phyloP scores from a whole-genome alignment of 1,140 invertebrate genomes.

The Scaptomyza hsui region DNA sequence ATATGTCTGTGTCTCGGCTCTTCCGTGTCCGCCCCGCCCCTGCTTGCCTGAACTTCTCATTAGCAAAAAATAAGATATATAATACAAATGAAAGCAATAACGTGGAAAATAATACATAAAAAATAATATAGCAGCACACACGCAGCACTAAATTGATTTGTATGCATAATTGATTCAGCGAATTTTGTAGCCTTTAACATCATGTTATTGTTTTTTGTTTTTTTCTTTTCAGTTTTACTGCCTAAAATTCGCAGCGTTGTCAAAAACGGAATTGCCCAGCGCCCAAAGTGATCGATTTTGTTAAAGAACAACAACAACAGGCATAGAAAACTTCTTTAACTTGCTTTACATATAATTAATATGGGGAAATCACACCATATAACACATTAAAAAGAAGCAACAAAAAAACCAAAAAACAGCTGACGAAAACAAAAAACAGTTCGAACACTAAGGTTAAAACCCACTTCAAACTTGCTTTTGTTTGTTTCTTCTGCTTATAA shows the following conservation, averaged over 20 bases:
- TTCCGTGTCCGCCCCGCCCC: constrained; percentile 50
- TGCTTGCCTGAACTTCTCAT: constrained; percentile 19
- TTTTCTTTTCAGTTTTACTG: constrained; percentile 8
- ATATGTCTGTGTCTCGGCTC: constrained; percentile 30
- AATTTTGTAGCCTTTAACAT: constrained; percentile 54
- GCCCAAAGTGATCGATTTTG: background rate
- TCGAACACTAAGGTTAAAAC: constrained; percentile 19
- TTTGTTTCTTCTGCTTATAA: background rate
- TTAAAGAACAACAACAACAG: background rate
- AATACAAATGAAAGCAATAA: constrained; percentile 31
- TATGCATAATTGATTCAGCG: constrained; percentile 79
- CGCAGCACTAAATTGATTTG: constrained; percentile 59
- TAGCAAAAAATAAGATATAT: constrained; percentile 28
- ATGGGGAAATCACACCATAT: constrained; percentile 24
- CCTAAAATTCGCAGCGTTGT: constrained; percentile 25
- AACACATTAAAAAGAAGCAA: no score
- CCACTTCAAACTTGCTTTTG: background rate
- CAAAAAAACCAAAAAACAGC: background rate
- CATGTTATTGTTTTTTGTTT: constrained; percentile 30
- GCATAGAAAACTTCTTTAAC: background rate
- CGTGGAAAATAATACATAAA: constrained; percentile 4
- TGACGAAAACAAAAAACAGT: background rate
- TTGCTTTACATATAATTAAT: constrained; percentile 19
- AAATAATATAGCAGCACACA: constrained; percentile 27
- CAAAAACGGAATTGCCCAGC: constrained; percentile 24